phyloP scores from a whole-genome alignment of 2,113 vertebrate genomes.

The Neolamprologus falcicula region DNA sequence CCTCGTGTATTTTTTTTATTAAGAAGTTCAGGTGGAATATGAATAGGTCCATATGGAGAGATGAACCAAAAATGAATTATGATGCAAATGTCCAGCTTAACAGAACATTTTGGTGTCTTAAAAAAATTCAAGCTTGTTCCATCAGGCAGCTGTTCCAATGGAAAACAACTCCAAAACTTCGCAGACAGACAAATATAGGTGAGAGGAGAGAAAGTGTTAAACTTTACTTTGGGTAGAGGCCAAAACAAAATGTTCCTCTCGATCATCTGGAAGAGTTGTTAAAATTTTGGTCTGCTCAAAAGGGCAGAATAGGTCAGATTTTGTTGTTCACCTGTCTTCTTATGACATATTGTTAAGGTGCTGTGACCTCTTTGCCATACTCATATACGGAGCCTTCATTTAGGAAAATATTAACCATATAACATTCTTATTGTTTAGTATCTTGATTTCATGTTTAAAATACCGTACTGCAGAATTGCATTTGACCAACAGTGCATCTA shows the following conservation, averaged over 20 bases:
- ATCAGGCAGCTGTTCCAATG: background rate
- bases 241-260: background rate
- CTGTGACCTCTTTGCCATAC: background rate
- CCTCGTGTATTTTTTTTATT: background rate
- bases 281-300: background rate
- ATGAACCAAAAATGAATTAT: background rate
- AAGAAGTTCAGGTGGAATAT: background rate
- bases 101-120: background rate
- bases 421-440: background rate
- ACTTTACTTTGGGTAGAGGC: background rate
- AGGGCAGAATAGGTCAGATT: background rate
- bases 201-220: background rate
- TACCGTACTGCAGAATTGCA: rapidly evolving
- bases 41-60: background rate
- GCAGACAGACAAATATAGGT: background rate
- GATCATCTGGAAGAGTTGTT: background rate
- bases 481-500: background rate
- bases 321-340: background rate
- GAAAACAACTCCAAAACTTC: background rate
- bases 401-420: background rate
- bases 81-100: background rate
- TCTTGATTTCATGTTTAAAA: background rate
- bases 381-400: background rate
- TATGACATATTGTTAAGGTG: background rate
- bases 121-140: background rate